A percentile compares a stretch with the other conserved stretches of the same genome.
phyloP scores from a whole-genome alignment of 2,797 vertebrate genomes.

The Aphelocoma californica region DNA sequence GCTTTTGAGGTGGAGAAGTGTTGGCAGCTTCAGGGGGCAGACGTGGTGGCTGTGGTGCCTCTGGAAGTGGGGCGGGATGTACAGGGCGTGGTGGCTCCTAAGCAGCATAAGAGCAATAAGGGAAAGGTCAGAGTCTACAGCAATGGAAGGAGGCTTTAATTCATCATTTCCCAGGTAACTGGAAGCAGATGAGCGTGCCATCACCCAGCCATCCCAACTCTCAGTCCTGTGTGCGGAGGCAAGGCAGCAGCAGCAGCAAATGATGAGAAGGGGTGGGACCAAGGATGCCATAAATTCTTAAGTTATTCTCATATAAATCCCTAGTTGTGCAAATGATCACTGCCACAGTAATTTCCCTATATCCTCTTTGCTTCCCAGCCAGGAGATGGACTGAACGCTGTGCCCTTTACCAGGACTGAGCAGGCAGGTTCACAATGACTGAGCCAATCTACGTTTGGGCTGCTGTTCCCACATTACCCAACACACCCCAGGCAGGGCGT shows the following conservation, averaged over 20 bases:
- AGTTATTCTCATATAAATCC: neutral
- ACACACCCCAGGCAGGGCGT: neutral
- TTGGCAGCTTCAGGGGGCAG: constrained; percentile 88
- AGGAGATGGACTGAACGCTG: neutral
- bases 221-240: neutral
- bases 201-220: neutral
- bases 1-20: constrained; percentile 91
- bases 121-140: neutral
- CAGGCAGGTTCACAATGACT: neutral
- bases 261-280: neutral
- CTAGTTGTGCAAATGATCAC: neutral
- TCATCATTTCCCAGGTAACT: neutral
- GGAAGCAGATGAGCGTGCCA: neutral
- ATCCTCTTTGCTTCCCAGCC: neutral
- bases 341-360: neutral
- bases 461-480: neutral
- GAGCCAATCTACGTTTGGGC: neutral
- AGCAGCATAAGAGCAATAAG: neutral
- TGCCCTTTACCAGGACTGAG: neutral
- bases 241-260: neutral
- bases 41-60: constrained; percentile 82
- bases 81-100: constrained; percentile 76
- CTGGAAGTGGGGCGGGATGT: constrained; percentile 81
- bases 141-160: neutral
- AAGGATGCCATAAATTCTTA: neutral